Evolutionary conservation across 2,888 invertebrate species (phyloP).

Genomic region (Dorcus hopei): DNA sequence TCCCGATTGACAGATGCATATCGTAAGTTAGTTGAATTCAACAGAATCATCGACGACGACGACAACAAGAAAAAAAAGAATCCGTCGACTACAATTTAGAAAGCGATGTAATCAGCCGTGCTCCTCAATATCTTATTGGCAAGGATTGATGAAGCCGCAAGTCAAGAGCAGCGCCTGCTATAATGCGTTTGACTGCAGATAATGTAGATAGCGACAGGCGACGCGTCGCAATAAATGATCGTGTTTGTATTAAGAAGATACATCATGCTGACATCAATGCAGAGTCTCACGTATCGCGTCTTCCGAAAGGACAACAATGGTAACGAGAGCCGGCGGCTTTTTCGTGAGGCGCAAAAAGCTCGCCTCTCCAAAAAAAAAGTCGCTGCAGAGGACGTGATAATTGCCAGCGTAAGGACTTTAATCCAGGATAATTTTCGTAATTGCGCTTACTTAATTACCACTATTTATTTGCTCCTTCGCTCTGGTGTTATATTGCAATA

Average conservation of each 20-base stretch:
- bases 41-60: too few relatives aligned
- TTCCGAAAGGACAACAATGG: not conserved
- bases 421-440: not conserved
- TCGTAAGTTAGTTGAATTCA: too few relatives aligned
- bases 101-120: conserved; percentile 16
- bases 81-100: conserved; percentile 8
- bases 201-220: conserved; percentile 40
- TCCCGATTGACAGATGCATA: too few relatives aligned
- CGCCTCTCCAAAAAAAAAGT: not conserved
- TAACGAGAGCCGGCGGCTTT: not conserved
- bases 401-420: not conserved
- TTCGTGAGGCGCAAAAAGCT: not conserved
- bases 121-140: conserved; percentile 30
- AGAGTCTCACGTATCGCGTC: not conserved
- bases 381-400: conserved; percentile 1
- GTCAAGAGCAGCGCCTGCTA: conserved; percentile 39
- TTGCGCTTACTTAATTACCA: not conserved
- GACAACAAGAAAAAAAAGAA: not conserved
- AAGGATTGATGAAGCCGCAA: conserved; percentile 40
- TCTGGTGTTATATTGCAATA: not conserved
- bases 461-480: not conserved
- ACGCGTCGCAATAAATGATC: conserved; percentile 45
- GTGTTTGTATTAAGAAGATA: conserved; percentile 44
- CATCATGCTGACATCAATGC: conserved; percentile 39
- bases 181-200: conserved; percentile 41